Conservation (phyloP, 2,113 vertebrate genomes). For the Paradisaea rubra region DNA sequence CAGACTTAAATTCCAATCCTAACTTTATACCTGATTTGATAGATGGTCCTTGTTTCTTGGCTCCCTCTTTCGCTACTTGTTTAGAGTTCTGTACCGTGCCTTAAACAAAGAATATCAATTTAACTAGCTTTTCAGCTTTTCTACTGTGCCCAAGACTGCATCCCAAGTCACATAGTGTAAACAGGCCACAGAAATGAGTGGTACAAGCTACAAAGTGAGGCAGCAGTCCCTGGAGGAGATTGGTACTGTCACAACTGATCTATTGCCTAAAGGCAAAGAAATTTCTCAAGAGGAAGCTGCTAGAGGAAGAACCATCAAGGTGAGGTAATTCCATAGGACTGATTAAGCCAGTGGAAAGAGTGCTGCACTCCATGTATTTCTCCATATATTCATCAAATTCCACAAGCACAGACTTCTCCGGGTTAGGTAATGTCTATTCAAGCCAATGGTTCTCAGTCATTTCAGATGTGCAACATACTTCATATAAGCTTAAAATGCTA, state of each 20-base stretch:
- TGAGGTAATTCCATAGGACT: conserved; percentile 4
- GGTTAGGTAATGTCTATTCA: conserved; percentile 48
- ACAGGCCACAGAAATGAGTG: not conserved
- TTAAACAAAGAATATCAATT: not conserved
- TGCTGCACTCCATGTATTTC: conserved; percentile 3
- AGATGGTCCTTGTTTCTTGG: not conserved
- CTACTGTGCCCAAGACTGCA: not conserved
- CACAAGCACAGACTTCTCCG: conserved; percentile 21
- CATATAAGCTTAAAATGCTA: not conserved
- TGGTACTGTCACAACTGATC: not conserved
- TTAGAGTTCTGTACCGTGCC: not conserved
- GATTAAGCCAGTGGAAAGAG: conserved; percentile 36
- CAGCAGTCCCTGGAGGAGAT: not conserved
- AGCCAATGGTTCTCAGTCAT: not conserved
- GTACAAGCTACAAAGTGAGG: not conserved
- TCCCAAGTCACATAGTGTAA: not conserved
- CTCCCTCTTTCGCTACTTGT: not conserved
- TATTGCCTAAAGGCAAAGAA: not conserved
- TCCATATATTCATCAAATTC: conserved; percentile 41
- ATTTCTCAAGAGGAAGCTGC: not conserved
- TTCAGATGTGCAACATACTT: not conserved
- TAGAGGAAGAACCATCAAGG: not conserved
- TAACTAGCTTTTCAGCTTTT: not conserved
- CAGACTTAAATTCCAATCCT: not conserved
- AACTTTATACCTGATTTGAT: not conserved